Base-by-base conservation (phyloP, 2,113 vertebrate species). In the Pterophyllum scalare region DNA sequence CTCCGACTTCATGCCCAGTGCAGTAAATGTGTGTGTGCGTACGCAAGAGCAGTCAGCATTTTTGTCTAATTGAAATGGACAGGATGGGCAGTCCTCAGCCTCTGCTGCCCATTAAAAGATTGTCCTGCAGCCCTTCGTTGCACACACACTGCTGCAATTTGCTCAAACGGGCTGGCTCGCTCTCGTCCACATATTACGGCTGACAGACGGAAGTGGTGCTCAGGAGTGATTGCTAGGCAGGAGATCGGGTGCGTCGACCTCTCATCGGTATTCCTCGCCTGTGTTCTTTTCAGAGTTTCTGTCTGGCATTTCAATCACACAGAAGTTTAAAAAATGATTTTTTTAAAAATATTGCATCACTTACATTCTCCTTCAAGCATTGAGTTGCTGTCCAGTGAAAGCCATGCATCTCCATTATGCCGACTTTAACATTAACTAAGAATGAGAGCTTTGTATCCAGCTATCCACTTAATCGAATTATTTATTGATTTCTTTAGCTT, bases 61-160 rank as follows among this genome's bases (percentile, higher is more conserved):
- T 95, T 85, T 81, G 38, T 84, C 81, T 92, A 88, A 94, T 93
- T 94, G 88, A 93, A 93, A 91, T 92, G 89, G 91, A 91, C 88
- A 85, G 88, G 64, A 87, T 76, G 86, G 82, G 52, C 88, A 75
- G 87, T 79, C 65, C 72, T 88, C 79, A 2, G 75, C 72, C 77
- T 81, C 81, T 9, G 82, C 74, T 90, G 75, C 80, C 85, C 87
- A 91, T 91, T 93, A 92, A 90, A 91, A 88, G 82, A 92, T 88
- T 91, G 88, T 93, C 83, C 90, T 84, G 84, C 81, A 82, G 75
- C 43, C 35, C 61, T 75, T 54, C n/a, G 14, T 49, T 9, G 49
- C 60, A 57, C 70, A 72, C 79, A 40, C 83, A 54, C 38, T 74
- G 60, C 80, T 77, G 82, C 81, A 81, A 83, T n/a, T 49, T 74